phyloP scores from a whole-genome alignment of 2,797 vertebrate species.

The Sus cebifrons region DNA sequence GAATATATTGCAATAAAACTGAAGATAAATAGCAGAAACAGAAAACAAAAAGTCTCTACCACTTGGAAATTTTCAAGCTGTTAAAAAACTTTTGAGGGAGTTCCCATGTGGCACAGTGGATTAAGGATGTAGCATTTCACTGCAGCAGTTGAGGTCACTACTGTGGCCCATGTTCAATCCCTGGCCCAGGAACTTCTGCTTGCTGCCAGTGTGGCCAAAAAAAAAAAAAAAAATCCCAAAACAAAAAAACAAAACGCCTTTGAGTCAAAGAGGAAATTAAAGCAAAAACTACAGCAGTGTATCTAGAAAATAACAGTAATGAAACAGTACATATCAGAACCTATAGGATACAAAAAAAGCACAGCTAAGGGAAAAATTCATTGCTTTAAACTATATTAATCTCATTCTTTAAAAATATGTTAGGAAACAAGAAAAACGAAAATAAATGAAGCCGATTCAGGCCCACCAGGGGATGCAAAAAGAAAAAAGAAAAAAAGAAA shows the following conservation, averaged over 20 bases:
- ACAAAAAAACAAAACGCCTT: neutral
- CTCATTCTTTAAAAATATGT: neutral
- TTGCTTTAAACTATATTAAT: neutral
- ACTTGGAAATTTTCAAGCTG: neutral
- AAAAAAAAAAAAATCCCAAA: too few relatives aligned
- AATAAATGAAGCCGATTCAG: neutral
- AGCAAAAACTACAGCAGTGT: neutral
- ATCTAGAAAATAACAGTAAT: constrained; percentile 1
- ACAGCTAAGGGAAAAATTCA: neutral
- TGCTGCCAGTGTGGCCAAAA: too few relatives aligned
- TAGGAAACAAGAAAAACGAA: neutral
- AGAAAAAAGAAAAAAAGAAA: neutral
- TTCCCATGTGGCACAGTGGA: too few relatives aligned
- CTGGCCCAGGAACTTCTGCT: too few relatives aligned
- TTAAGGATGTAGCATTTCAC: too few relatives aligned
- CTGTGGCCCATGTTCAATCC: too few relatives aligned
- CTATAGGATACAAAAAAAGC: neutral
- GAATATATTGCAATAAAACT: neutral
- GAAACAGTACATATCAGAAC: neutral
- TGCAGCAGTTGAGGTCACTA: too few relatives aligned
- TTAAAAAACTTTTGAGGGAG: neutral
- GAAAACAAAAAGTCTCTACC: neutral
- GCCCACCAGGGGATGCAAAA: too few relatives aligned
- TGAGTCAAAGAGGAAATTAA: neutral
- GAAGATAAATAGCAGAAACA: neutral